phyloP scores from a whole-genome alignment of 2,113 vertebrate species.

The Motacilla tschutschensis region DNA sequence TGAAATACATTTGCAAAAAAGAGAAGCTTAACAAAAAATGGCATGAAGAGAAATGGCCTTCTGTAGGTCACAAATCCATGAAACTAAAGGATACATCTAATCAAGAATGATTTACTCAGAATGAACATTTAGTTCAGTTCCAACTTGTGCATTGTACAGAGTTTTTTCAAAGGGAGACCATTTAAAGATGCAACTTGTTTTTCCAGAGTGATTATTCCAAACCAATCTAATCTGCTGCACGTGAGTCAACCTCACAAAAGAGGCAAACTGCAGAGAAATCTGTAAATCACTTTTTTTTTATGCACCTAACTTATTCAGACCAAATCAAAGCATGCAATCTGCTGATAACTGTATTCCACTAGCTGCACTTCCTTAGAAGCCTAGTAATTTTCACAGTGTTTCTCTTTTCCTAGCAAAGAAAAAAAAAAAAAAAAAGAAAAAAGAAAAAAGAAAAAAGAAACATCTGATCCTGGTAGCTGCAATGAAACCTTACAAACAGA shows the following conservation, averaged over 20 bases:
- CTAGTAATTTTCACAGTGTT: slow-evolving; percentile 8
- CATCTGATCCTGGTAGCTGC: neutral
- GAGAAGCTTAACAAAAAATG: neutral
- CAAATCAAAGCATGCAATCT: slow-evolving; percentile 46
- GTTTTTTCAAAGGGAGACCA: neutral
- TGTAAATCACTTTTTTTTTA: slow-evolving; percentile 3
- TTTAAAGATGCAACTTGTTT: slow-evolving; percentile 2
- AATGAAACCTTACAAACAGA: neutral
- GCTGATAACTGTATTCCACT: slow-evolving; percentile 26
- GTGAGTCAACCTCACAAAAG: neutral
- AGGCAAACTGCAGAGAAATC: slow-evolving; percentile 18
- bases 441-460: neutral
- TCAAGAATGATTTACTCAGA: neutral
- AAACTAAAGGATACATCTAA: neutral
- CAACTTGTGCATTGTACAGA: neutral
- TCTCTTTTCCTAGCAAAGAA: neutral
- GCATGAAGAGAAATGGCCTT: neutral
- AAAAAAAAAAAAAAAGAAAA: neutral
- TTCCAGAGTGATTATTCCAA: neutral
- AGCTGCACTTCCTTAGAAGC: slow-evolving; percentile 4
- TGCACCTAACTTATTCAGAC: neutral
- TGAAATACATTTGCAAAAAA: neutral
- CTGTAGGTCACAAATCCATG: neutral
- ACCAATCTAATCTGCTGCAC: neutral
- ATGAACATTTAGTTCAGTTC: neutral